Evolutionary conservation across 2,888 invertebrate genomes (phyloP), one percentile per base, ranked within the genome.

Genomic region (Mimumesa dahlbomi): DNA sequence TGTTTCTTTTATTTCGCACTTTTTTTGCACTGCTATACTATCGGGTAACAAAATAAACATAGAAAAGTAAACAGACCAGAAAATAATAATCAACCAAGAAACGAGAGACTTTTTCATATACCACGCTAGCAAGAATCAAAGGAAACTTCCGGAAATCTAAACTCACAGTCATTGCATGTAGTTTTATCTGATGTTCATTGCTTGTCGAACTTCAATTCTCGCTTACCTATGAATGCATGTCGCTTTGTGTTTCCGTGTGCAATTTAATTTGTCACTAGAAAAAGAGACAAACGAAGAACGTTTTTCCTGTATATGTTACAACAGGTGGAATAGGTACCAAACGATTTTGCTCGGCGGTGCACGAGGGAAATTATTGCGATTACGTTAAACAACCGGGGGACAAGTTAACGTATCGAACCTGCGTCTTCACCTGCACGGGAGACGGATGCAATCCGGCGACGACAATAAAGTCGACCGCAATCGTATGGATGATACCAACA

Each of bases 361-460:
- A 97, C 89, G 90, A 96, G 84, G 97, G 97, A 13, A 96, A 96
- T 89, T 96, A 96, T 83, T 97, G 97, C 89, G 94, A 97, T 86
- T 96, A 96, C 88, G 96, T 97, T 0, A 91, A 92, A 71, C 95
- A 97, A 77, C 94, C 94, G 5, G 97, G 97, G n/a, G 97, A 97
- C 87, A 92, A 92, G 81, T 90, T 96, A 81, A 93, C 93, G 64
- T 97, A 97, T 89, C 92, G 97, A 75, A 96, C 97, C 2, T 97
- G 97, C 89, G 93, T 97, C 56, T 96, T 93, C 87, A 97, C 97
- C 0, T 97, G 97, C 84, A 90, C 91, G 61, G 92, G 93, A 0
- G 95, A 97, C 85, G 96, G 95, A 1, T 97, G 97, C 87, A 97
- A 97, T 90, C 87, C 91, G n/a, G 91, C 92, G 5, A 75, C 88